Evolutionary conservation across 2,113 vertebrate genomes (phyloP).

Genomic region (Pterophyllum scalare): DNA sequence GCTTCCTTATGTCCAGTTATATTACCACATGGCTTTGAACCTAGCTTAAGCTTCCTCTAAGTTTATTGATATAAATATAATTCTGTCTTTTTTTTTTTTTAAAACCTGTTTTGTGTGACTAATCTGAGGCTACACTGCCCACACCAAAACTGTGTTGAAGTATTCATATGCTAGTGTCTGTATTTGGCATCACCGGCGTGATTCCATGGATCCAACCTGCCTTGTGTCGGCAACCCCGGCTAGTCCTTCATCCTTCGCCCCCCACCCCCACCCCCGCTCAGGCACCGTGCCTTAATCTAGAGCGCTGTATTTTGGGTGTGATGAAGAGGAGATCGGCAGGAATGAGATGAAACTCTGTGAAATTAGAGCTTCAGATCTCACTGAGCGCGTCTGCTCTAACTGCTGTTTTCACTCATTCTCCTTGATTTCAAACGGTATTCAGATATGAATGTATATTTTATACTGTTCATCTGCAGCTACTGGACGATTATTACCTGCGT

Average conservation of each 20-base stretch:
- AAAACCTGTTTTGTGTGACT: background rate
- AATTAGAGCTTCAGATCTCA: background rate
- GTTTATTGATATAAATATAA: background rate
- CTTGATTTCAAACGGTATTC: background rate
- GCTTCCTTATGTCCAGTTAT: no score
- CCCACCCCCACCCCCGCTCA: no score
- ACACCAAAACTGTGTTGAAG: background rate
- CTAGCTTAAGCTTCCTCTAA: no score
- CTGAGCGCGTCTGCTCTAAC: background rate
- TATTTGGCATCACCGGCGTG: background rate
- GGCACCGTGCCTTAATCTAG: background rate
- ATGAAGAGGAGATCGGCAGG: background rate
- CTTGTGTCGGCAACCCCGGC: background rate
- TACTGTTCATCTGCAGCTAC: background rate
- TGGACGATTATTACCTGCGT: background rate
- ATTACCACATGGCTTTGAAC: background rate
- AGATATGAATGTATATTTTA: background rate
- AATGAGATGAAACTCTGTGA: background rate
- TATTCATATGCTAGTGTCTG: background rate
- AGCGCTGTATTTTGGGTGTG: background rate
- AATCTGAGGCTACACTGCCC: background rate
- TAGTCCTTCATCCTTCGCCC: background rate
- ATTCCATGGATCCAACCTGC: background rate
- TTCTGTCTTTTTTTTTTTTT: background rate
- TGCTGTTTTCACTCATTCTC: background rate